Conservation (phyloP, 2,888 invertebrate species). For the Parochlus steinenii region DNA sequence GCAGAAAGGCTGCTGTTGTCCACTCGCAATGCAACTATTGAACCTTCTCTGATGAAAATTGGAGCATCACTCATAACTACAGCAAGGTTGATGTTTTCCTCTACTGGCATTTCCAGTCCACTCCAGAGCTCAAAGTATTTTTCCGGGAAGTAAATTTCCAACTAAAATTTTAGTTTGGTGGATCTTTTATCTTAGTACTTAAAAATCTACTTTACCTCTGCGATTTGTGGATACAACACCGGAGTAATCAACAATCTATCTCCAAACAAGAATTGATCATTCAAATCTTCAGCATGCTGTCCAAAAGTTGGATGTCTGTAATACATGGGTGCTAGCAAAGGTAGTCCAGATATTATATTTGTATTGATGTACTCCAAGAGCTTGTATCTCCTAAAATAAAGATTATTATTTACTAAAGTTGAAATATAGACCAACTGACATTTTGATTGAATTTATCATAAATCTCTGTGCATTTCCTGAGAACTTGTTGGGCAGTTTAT, state of each 20-base stretch:
- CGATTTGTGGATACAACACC: slow-evolving; percentile 3
- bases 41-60: slow-evolving; percentile 11
- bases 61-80: slow-evolving; percentile 11
- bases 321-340: slow-evolving; percentile 6
- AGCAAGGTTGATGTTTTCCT: slow-evolving; percentile 3
- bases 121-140: slow-evolving; percentile 11
- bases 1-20: slow-evolving; percentile 5
- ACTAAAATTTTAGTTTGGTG: neutral
- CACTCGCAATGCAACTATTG: slow-evolving; percentile 7
- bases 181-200: no score
- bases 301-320: neutral
- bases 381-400: slow-evolving; percentile 4
- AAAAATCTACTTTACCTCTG: slow-evolving; percentile 1
- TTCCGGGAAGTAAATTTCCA: slow-evolving; percentile 7
- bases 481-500: slow-evolving; percentile 10
- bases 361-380: slow-evolving; percentile 8
- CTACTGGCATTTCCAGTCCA: slow-evolving; percentile 6
- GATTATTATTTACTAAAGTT: no score
- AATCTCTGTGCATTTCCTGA: slow-evolving; percentile 10
- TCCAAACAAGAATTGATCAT: slow-evolving; percentile 10
- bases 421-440: no score
- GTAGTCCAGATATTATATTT: neutral
- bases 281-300: neutral
- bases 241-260: slow-evolving; percentile 9
- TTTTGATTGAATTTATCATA: slow-evolving; percentile 9